Base-by-base conservation (phyloP, 2,113 vertebrate species). In the Calyptomena viridis region DNA sequence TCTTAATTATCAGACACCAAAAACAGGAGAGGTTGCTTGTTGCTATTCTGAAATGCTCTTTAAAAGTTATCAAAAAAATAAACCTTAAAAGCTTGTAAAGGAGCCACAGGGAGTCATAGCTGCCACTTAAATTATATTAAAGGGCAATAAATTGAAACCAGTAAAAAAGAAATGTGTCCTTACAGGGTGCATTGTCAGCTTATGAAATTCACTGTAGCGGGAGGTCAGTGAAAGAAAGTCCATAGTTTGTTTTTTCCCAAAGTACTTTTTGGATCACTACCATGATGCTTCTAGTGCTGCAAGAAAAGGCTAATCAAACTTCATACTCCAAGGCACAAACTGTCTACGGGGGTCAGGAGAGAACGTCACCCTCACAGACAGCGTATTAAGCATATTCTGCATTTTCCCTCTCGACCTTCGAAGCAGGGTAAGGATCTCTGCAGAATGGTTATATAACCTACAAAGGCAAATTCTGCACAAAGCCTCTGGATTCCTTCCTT, bases 161-260 rank as follows among this genome's bases (percentile, higher is more conserved):
- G 94, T 94, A 95, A 95, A 95, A 95, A 92, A 95, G 88, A 97
- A 95, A 96, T 93, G 92, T 96, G 90, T 96, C 92, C 92, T 96
- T 92, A 96, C 92, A 92, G 94, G 82, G 76, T 95, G 90, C 90
- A 84, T 75, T 20, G 69, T 96, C 95, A 96, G 86, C 90, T 94
- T 96, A 93, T 94, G 93, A 96, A 97, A 96, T 96, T 95, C 94
- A 89, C 90, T 86, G 88, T 95, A 86, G 79, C n/a, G 0, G 82
- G 94, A 96, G 94, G 94, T 96, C 92, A 94, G 79, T 63, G 44
- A 96, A 81, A 90, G 75, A 96, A 94, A 96, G 90, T 83, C 83
- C 35, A 52, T 72, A 85, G 90, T 95, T 96, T 88, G 92, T 63
- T 92, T 95, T 92, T 95, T 92, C 81, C 49, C 14, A 4, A 92